Base-by-base conservation (phyloP, 53 echinoderm and acorn worm species). In the Zoroaster sp. region DNA sequence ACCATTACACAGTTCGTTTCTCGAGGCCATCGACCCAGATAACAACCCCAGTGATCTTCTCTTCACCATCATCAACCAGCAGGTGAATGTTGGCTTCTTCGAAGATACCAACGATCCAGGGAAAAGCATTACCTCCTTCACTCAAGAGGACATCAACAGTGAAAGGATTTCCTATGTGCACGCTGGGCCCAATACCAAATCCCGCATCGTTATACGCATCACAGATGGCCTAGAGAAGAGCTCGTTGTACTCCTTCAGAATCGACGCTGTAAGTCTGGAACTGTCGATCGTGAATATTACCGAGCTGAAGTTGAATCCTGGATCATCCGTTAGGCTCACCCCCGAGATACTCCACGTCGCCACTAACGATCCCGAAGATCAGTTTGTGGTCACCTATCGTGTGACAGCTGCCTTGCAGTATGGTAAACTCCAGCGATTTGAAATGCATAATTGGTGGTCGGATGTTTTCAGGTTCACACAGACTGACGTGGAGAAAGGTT, bases 1-100 rank as follows among this genome's bases (percentile, higher is more conserved):
- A 73, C 73, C 72, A 20, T 54, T 98, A 17, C 52, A 30, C 11
- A 43, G 87, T 46, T 80, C 81, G 18, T 91, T 96, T 36, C 73
- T 98, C 40, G 75, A 88, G 40, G 94, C 90, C 21, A 46, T 82
- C 11, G 98, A 98, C 54, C 98, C 98, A 8, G 98, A 98, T 49
- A 98, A 88, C n/a, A 46, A 68, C 5, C 83, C 98, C 25, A 66
- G 59, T 17, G 86, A 96, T 43, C 79, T 98, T 9, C 45, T 78
- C 9, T 91, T 96, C 47, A 87, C 87, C 45, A 79, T 94, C n/a
- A 83, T 94, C 69, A 94, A 92, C 69, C 93, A 91, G 55, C 91
- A 91, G 34, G 83, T 76, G 39, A 95, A 93, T 89, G 95, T 98
- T 32, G 98, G 98, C 1, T 92, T 89, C 52, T 91, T 96, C 74